Percentiles rank a stretch among this genome's conserved stretches.
These are phyloP conservation scores for Eumeta japonica DNA, from an alignment of 1,140 invertebrate genomes.

Conservation along the genomic window DNA sequence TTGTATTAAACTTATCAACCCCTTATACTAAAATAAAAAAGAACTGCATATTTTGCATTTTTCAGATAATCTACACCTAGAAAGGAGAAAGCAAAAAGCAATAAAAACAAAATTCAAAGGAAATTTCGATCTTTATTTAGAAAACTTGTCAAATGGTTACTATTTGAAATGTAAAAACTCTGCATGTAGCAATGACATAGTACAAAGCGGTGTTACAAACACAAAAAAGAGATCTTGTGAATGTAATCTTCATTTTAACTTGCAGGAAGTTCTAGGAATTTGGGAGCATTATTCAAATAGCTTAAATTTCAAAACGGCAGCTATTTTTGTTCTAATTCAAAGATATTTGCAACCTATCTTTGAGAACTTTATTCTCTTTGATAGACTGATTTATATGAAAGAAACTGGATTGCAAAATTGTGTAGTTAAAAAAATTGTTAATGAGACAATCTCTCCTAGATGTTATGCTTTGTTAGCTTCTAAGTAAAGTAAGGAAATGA, in stretches of 20 bases:
- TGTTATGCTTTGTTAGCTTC: constrained; percentile 58
- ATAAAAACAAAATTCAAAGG: constrained; percentile 52
- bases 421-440: constrained; percentile 57
- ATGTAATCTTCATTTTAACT: constrained; percentile 11
- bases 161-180: constrained; percentile 15
- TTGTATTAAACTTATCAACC: constrained; percentile 1
- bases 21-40: constrained; percentile 6
- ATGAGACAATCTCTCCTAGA: constrained; percentile 61
- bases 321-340: constrained; percentile 36
- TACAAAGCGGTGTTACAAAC: constrained; percentile 21
- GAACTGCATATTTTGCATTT: constrained; percentile 17
- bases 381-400: constrained; percentile 64
- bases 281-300: constrained; percentile 30
- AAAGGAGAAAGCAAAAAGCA: constrained; percentile 60
- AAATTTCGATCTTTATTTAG: constrained; percentile 56
- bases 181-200: too few species aligned
- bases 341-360: constrained; percentile 58
- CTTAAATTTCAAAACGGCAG: constrained; percentile 51
- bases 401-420: constrained; percentile 57
- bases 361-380: constrained; percentile 68
- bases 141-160: constrained; percentile 45
- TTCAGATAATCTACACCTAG: constrained; percentile 57
- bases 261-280: constrained; percentile 23
- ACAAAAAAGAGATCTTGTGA: constrained; percentile 16
- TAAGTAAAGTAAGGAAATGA: too few species aligned